These are phyloP conservation scores for Tenthredo notha DNA, from an alignment of 2,888 invertebrate species.

Conservation along the genomic window DNA sequence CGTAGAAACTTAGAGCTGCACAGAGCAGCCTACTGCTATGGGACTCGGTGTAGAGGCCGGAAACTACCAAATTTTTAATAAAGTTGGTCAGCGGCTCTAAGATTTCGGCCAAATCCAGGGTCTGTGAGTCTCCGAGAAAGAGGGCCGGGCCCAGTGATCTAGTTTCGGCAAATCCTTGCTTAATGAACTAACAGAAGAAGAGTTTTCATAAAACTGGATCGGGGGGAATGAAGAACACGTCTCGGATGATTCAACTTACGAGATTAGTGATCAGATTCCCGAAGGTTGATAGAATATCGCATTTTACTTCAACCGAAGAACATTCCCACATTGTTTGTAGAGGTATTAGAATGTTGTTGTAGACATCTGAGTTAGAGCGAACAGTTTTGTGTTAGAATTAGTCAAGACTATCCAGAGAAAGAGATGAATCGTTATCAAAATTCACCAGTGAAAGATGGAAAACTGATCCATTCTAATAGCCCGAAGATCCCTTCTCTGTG, in stretches of 20 bases:
- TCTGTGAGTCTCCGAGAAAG: slow-evolving; percentile 68
- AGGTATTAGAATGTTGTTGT: slow-evolving; percentile 66
- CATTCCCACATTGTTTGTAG: slow-evolving; percentile 70
- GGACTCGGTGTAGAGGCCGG: slow-evolving; percentile 68
- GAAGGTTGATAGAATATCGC: slow-evolving; percentile 69
- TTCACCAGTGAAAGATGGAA: slow-evolving; percentile 66
- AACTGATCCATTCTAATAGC: slow-evolving; percentile 73
- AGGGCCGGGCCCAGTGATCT: slow-evolving; percentile 62
- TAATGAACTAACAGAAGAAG: slow-evolving; percentile 63
- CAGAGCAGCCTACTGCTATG: slow-evolving; percentile 65
- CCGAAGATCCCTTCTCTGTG: slow-evolving; percentile 66
- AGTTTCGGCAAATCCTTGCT: slow-evolving; percentile 62
- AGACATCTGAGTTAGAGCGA: slow-evolving; percentile 65
- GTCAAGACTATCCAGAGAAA: neutral
- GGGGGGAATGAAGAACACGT: neutral
- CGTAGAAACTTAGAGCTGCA: slow-evolving; percentile 71
- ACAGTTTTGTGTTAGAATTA: neutral
- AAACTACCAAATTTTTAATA: slow-evolving; percentile 64
- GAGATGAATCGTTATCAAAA: too few species aligned
- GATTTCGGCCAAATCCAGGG: slow-evolving; percentile 64
- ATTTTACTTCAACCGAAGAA: slow-evolving; percentile 68
- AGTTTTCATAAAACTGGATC: neutral
- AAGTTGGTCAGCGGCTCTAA: slow-evolving; percentile 63
- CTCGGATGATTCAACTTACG: slow-evolving; percentile 61
- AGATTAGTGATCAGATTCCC: slow-evolving; percentile 68